Percentiles rank a stretch among this genome's conserved stretches.
Evolutionary conservation across 2,113 vertebrate genomes (phyloP).

Genomic region (Pelecanus crispus): DNA sequence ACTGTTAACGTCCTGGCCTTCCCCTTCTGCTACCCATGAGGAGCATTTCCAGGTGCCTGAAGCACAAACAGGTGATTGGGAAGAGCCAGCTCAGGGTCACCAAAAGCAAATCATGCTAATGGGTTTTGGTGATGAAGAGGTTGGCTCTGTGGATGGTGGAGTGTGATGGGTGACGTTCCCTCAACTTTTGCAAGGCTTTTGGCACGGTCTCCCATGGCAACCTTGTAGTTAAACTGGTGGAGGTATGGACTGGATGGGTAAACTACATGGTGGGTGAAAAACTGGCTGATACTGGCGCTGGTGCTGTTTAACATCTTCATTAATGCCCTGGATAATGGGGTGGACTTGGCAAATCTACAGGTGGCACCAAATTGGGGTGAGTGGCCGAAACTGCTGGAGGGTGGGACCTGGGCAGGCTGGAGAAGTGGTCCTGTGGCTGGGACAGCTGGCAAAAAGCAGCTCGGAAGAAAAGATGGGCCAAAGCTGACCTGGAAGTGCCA

Average conservation of each 20-base stretch:
- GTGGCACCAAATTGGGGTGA: fast-evolving
- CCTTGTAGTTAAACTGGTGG: background rate
- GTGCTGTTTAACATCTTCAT: background rate
- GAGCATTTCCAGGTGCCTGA: background rate
- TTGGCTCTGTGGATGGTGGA: background rate
- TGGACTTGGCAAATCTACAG: background rate
- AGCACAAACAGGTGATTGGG: background rate
- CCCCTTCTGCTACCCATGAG: background rate
- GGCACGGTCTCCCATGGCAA: fast-evolving
- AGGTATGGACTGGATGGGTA: background rate
- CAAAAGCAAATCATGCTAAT: background rate
- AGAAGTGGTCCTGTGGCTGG: background rate
- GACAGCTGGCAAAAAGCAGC: background rate
- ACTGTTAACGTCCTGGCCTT: fast-evolving
- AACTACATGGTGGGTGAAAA: background rate
- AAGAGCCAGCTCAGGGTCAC: slow-evolving; percentile 8
- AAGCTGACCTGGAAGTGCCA: fast-evolving
- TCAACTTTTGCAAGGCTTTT: background rate
- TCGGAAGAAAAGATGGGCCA: background rate
- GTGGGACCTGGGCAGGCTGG: background rate
- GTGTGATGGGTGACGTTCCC: fast-evolving
- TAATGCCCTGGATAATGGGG: background rate
- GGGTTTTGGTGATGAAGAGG: background rate
- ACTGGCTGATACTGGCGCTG: background rate
- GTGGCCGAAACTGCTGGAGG: background rate